Base-by-base conservation (phyloP, 2,113 vertebrate genomes). In the Pteropus alecto region DNA sequence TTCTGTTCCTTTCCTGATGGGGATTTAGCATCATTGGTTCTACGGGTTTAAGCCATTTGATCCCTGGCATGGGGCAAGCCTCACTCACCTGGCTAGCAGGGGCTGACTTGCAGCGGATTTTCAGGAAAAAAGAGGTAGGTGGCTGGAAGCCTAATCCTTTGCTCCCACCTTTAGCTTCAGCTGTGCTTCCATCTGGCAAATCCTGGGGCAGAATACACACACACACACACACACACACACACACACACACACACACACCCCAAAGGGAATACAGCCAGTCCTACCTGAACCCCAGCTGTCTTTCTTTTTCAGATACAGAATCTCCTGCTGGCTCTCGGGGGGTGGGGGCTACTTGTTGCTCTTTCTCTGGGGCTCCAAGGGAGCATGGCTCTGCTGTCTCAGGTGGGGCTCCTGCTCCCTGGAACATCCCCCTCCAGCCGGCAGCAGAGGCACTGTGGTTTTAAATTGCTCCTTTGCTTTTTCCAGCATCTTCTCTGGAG, bases 161-260 rank as follows among this genome's bases (percentile, higher is more conserved):
- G 71, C 89, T 93, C 73, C 58, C 51, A 94, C 91, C 93, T 96
- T 96, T 48, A 93, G 56, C 68, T 96, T 88, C 97, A 97, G 97
- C 94, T 97, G 95, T 95, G 93, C 35, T 94, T 94, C 95, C 97
- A 95, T 97, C 96, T 97, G 97, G 81, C 82, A 93, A 81, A 94
- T 76, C 48, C 79, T 95, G 93, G 93, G 93, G 46, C 88, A 83
- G 81, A 71, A 87, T 0, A 84, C 81, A 78, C 82, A 77, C n/a
- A 93, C 46, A 74, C 82, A 87, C 85, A 78, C 81, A 77, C 33
- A 93, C 46, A 73, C 82, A 87, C 85, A 73, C 81, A 77, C 33
- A 93, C 46, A 67, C 82, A 87, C 85, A 41, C 73, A 38, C 93
- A 61, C 83, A 77, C 41, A 51, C 22, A 70, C 28, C n/a, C 81